These are phyloP conservation scores for Ochlodes sylvanus DNA, from an alignment of 2,888 invertebrate species.

Conservation along the genomic window DNA sequence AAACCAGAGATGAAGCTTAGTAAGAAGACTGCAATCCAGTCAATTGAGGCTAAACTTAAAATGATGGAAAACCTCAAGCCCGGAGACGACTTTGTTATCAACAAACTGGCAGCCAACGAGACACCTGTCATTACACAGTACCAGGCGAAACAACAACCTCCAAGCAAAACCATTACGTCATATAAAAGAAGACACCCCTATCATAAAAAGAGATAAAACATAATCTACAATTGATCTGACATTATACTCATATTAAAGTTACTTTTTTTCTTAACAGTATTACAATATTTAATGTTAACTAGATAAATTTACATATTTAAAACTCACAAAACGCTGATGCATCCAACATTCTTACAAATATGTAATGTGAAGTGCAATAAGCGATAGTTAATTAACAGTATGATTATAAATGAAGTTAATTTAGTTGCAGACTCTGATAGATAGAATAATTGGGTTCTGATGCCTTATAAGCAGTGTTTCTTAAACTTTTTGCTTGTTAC, in stretches of 20 bases:
- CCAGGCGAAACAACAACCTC: constrained; percentile 82
- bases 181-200: constrained; percentile 78
- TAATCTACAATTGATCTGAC: constrained; percentile 11
- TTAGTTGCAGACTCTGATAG: no score
- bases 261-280: constrained; percentile 31
- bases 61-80: constrained; percentile 89
- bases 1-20: constrained; percentile 87
- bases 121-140: constrained; percentile 89
- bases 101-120: constrained; percentile 88
- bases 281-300: constrained; percentile 6
- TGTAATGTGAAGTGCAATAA: no score
- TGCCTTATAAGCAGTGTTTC: no score
- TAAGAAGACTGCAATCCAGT: constrained; percentile 92
- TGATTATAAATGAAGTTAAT: no score
- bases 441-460: no score
- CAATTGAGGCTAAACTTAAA: constrained; percentile 94
- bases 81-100: constrained; percentile 90
- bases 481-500: no score
- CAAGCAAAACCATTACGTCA: constrained; percentile 65
- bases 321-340: background rate
- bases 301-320: constrained; percentile 5
- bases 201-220: constrained; percentile 75
- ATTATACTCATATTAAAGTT: constrained; percentile 13
- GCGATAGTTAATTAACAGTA: no score
- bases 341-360: background rate